Evolutionary conservation across 1,140 invertebrate species (phyloP), one percentile per base, ranked within the genome.

Genomic region (Colletes latitarsis): DNA sequence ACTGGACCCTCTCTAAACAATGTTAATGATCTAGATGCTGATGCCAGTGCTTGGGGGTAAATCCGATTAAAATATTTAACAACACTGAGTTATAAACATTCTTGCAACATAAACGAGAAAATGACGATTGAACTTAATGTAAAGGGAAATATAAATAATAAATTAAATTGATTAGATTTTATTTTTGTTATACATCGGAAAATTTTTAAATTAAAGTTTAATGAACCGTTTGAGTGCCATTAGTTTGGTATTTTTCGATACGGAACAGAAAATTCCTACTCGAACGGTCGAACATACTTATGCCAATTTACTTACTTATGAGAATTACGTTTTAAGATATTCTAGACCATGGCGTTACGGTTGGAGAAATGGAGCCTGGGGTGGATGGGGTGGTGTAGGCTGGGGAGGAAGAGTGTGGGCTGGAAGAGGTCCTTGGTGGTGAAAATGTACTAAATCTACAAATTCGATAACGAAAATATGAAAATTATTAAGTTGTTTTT

Each of bases 1-100:
- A 1, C 3, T 43, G 17, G 62, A 12, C 21, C 21, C 15, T 1
- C n/a, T 14, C 4, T 6, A 17, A 52, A 52, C 3, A 39, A 49
- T 17, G 41, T 4, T n/a, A 77, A 77, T 9, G 75, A 77, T 39
- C 62, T 77, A 62, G 57, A 77, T 3, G 66, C 75, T 15, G 75
- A 77, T 17, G 66, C 75, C 8, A 30, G 19, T 9, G n/a, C 12
- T 17, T 62, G 43, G 43, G 75, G 66, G 75, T 77, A 77, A n/a
- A 43, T 46, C 17, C 39, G 19, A 49, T 30, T 30, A 14, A 19
- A 57, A 41, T 60, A 69, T 57, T 67, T 55, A 3, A 67, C n/a
- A 15, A 66, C 15, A 19, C 30, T 30, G 30, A 46, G 41, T 58
- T 2, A 43, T 21, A 41, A 19, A 19, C 46, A 19, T n/a, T 43